Percentiles rank a stretch among this genome's conserved stretches.
Evolutionary conservation across 2,797 vertebrate species (phyloP).

Genomic region (Margarornis squamiger): DNA sequence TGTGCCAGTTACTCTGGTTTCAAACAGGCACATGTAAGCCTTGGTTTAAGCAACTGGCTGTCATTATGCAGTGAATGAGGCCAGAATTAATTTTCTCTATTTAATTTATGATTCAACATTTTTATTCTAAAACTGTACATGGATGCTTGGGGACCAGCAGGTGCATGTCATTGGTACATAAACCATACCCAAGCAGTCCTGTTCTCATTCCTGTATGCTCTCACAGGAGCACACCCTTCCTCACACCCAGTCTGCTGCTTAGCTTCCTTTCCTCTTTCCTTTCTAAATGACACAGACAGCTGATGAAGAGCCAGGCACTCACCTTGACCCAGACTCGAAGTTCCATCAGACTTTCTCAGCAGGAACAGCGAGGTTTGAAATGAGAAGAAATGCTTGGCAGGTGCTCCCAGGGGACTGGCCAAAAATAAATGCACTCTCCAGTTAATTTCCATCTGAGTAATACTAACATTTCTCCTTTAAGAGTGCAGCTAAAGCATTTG

Average conservation of each 20-base stretch:
- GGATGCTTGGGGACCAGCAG: not conserved
- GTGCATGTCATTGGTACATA: not conserved
- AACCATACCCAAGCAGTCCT: not conserved
- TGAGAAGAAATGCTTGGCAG: slow-evolving; percentile 27
- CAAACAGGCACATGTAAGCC: not conserved
- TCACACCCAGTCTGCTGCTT: not conserved
- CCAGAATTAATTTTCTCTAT: not conserved
- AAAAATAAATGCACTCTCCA: slow-evolving; percentile 42
- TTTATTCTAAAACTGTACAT: not conserved
- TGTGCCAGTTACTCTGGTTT: not conserved
- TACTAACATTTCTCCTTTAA: slow-evolving; percentile 23
- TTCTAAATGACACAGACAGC: not conserved
- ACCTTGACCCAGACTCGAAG: slow-evolving; percentile 52
- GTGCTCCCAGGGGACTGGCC: not conserved
- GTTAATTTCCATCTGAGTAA: slow-evolving; percentile 3
- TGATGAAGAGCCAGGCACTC: slow-evolving; percentile 23
- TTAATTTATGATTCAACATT: not conserved
- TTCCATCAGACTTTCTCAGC: slow-evolving; percentile 44
- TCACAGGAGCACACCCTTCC: not conserved
- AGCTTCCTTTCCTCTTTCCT: not conserved
- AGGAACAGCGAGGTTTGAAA: slow-evolving; percentile 41
- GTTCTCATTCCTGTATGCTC: not conserved
- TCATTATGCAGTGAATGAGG: not conserved
- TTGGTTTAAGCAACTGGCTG: not conserved
- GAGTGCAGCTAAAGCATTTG: not conserved